Evolutionary conservation across 1,140 invertebrate species (phyloP).

Genomic region (Agraylea sexmaculata): DNA sequence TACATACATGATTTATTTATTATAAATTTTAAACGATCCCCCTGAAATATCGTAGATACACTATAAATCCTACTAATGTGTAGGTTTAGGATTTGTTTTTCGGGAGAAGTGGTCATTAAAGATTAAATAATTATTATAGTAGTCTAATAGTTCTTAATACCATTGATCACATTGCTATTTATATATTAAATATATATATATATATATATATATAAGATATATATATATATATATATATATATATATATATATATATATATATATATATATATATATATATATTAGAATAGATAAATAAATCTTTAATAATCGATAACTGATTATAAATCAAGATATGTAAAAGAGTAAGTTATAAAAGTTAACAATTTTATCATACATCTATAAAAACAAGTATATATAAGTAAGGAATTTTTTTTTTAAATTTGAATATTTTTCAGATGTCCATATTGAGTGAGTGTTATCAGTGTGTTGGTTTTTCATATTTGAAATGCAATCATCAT

Average conservation of each 20-base stretch:
- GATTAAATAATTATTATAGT: conserved; percentile 9
- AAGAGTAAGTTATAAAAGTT: background rate
- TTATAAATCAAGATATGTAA: background rate
- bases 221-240: background rate
- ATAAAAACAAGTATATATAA: background rate
- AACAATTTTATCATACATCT: background rate
- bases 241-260: conserved; percentile 1
- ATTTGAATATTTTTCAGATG: background rate
- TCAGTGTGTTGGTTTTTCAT: too few species aligned
- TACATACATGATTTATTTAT: too few species aligned
- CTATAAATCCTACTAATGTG: too few species aligned
- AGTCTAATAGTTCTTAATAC: conserved; percentile 11
- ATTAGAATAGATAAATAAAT: background rate
- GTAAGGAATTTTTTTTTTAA: background rate
- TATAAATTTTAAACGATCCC: background rate
- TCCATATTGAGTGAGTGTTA: conserved; percentile 3
- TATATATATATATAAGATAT: background rate
- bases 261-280: background rate
- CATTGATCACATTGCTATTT: conserved; percentile 6
- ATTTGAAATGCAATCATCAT: too few species aligned
- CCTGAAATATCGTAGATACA: background rate
- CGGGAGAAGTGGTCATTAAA: conserved; percentile 4
- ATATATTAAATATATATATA: background rate
- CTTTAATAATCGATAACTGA: conserved; percentile 4
- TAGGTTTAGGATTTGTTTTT: conserved; percentile 6